These are phyloP conservation scores for Scomber japonicus DNA, from an alignment of 2,113 vertebrate species.

Conservation along the genomic window DNA sequence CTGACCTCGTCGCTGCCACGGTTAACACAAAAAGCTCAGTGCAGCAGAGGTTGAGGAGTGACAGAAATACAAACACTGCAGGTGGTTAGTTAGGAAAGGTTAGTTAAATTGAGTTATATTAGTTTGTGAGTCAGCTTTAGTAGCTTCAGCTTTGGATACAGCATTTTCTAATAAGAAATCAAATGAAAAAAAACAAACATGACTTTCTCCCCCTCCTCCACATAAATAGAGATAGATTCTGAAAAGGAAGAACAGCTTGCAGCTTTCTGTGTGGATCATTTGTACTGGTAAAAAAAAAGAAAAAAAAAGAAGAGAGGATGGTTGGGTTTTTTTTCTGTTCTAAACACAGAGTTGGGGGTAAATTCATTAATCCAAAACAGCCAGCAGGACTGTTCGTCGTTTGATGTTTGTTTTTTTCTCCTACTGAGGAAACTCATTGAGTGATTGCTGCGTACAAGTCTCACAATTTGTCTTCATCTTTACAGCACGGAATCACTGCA, in stretches of 20 bases:
- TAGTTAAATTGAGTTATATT: neutral
- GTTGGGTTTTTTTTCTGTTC: neutral
- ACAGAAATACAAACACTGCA: neutral
- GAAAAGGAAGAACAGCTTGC: slow-evolving; percentile 5
- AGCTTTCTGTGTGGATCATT: slow-evolving; percentile 36
- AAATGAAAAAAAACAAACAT: too few species aligned
- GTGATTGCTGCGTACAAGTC: slow-evolving; percentile 12
- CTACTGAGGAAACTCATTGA: slow-evolving; percentile 38
- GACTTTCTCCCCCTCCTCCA: neutral
- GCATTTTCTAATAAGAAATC: too few species aligned
- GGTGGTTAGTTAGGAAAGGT: neutral
- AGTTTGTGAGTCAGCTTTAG: neutral
- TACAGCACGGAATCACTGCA: neutral
- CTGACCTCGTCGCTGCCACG: too few species aligned
- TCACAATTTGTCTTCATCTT: slow-evolving; percentile 1
- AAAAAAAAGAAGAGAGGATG: neutral
- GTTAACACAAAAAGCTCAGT: too few species aligned
- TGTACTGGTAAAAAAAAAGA: slow-evolving; percentile 23
- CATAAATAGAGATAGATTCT: neutral
- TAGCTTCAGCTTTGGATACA: too few species aligned
- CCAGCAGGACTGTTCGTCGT: neutral
- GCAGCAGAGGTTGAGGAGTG: too few species aligned
- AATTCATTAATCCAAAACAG: slow-evolving; percentile 39
- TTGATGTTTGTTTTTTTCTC: slow-evolving; percentile 25
- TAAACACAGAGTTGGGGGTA: neutral